phyloP scores from a whole-genome alignment of 2,113 vertebrate genomes.

The Neopipo cinnamomea region DNA sequence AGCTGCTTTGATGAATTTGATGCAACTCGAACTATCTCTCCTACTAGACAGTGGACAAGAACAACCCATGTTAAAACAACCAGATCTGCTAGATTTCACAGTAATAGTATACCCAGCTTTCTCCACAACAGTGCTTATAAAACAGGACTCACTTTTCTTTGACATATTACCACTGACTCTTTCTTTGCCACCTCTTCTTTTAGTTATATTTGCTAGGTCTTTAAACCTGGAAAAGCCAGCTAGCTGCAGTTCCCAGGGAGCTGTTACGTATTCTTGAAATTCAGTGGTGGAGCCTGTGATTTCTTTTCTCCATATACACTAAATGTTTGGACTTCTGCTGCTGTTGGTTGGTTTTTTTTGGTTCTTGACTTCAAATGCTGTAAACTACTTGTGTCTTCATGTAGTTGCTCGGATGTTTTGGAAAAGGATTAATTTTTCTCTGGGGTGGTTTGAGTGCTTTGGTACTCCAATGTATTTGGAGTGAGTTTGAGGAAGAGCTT shows the following conservation, averaged over 20 bases:
- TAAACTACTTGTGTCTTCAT: not conserved
- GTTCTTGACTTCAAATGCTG: not conserved
- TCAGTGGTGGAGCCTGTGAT: not conserved
- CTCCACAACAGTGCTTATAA: not conserved
- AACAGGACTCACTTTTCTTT: not conserved
- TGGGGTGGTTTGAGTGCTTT: not conserved
- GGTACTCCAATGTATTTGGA: not conserved
- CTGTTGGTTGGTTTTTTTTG: not conserved
- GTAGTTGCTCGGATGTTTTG: not conserved
- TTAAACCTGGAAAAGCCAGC: not conserved
- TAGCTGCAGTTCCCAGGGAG: not conserved
- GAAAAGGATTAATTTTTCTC: not conserved
- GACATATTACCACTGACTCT: not conserved
- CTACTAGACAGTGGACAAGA: not conserved
- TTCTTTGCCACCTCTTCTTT: not conserved
- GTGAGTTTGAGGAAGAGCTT: not conserved
- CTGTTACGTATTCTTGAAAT: not conserved
- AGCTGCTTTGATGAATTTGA: not conserved
- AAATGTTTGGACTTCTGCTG: not conserved
- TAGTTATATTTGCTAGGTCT: not conserved
- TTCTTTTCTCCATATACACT: not conserved
- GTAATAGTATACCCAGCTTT: not conserved
- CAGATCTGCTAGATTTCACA: rapidly evolving
- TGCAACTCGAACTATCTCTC: not conserved
- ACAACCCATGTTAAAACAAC: not conserved